Percentiles rank a stretch among this genome's conserved stretches.
Conservation (phyloP, 2,797 vertebrate species). For the Myotis vivesi region DNA sequence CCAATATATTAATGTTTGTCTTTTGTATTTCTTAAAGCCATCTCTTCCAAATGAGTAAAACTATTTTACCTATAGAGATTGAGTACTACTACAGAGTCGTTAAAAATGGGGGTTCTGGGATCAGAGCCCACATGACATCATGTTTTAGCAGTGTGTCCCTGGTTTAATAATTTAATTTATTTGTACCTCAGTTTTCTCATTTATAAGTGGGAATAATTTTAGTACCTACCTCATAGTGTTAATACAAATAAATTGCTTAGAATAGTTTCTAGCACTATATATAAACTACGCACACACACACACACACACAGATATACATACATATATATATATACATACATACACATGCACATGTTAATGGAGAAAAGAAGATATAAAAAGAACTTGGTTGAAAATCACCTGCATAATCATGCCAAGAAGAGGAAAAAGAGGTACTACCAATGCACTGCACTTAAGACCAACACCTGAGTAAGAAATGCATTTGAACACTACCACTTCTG, state of each 20-base stretch:
- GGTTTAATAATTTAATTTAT: not conserved
- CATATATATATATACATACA: not conserved
- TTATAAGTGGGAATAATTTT: not conserved
- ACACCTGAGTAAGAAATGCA: constrained; percentile 47
- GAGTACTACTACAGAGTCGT: not conserved
- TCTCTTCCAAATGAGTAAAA: not conserved
- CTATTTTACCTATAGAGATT: not conserved
- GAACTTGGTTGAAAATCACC: not conserved
- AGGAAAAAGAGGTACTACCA: not conserved
- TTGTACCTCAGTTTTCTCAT: not conserved
- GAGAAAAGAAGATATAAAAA: not conserved
- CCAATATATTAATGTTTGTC: not conserved
- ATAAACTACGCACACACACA: not conserved
- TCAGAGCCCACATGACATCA: not conserved
- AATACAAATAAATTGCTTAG: not conserved
- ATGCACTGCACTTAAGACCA: not conserved
- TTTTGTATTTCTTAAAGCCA: not conserved
- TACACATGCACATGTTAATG: not conserved
- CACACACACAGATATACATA: not conserved
- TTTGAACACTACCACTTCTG: not conserved
- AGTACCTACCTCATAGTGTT: not conserved
- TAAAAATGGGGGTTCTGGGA: not conserved
- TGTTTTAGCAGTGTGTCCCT: not conserved
- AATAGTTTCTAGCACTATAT: not conserved
- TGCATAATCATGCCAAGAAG: not conserved